Evolutionary conservation across 2,888 invertebrate genomes (phyloP), one percentile per base, ranked within the genome.

Genomic region (Hemithea aestivaria): DNA sequence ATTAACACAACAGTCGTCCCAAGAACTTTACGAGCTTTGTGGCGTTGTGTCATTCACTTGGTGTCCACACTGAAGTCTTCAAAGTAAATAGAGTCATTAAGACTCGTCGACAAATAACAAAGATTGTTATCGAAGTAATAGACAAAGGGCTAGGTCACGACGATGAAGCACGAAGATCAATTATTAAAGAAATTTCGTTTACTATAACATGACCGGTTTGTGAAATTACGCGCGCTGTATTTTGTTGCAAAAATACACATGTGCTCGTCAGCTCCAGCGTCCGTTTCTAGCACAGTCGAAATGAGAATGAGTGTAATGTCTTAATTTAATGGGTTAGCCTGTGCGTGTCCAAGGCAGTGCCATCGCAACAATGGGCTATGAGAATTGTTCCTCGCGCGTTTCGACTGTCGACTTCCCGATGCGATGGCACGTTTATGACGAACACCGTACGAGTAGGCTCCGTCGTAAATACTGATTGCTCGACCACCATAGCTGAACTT

Each of bases 61-160:
- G 46, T 53, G 54, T 56, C 58, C 48, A 60, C 68, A 68, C 55
- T 53, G 51, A 56, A 56, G 58, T 69, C 61, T 69, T 69, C 64
- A 61, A 69, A 70, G 68, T 63, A 70, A 73, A 73, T 71, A 62
- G 59, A 66, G 66, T 65, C 67, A 73, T 78, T 75, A 73, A 62
- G 70, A 66, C 61, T 59, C 56, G 66, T 64, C 66, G 63, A 63
- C 66, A 70, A 75, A 74, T 66, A 66, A 62, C 57, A 66, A 46
- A 78, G 82, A 83, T 82, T 68, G 46, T 66, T 84, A 82, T 82
- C 83, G 58, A 58, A 64, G 64, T 82, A 82, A 82, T 80, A 75
- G 78, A 72, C 61, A 67, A 61, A 66, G 65, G 66, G 70, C 56
- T 60, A 65, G 60, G 73, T 71, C 78, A 81, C 81, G 77, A 79